Percentiles rank a stretch among this genome's conserved stretches.
phyloP scores from a whole-genome alignment of 1,140 invertebrate genomes.

The Ectropis grisescens region DNA sequence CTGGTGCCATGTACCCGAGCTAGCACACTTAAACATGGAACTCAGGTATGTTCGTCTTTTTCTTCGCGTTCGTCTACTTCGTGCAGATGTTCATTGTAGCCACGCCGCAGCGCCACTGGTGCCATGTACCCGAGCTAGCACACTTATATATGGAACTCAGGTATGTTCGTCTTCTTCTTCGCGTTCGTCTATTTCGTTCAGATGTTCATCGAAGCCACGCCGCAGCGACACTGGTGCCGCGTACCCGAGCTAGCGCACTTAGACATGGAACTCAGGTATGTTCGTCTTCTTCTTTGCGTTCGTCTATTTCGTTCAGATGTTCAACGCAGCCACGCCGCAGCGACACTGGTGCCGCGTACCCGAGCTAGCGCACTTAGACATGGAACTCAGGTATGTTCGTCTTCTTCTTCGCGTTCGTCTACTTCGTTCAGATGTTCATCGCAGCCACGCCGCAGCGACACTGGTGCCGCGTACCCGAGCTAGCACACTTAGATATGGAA shows the following conservation, averaged over 20 bases:
- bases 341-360: slow-evolving; percentile 74
- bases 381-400: slow-evolving; percentile 41
- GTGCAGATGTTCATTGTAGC: slow-evolving; percentile 78
- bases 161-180: slow-evolving; percentile 69
- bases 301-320: slow-evolving; percentile 79
- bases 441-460: too few species aligned
- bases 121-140: slow-evolving; percentile 67
- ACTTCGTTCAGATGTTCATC: too few species aligned
- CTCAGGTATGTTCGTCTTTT: slow-evolving; percentile 51
- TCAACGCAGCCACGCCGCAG: slow-evolving; percentile 73
- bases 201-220: slow-evolving; percentile 74
- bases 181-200: slow-evolving; percentile 80
- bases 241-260: slow-evolving; percentile 65
- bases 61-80: slow-evolving; percentile 78
- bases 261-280: slow-evolving; percentile 39
- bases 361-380: slow-evolving; percentile 52
- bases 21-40: too few species aligned
- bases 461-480: too few species aligned
- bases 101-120: slow-evolving; percentile 74
- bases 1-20: too few species aligned
- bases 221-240: slow-evolving; percentile 74
- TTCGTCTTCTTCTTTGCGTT: slow-evolving; percentile 74
- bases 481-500: too few species aligned
- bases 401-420: too few species aligned
- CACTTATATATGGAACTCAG: slow-evolving; percentile 39